A percentile compares a stretch with the other conserved stretches of the same genome.
These are phyloP conservation scores for Eira barbara DNA, from an alignment of 2,113 vertebrate genomes.

Conservation along the genomic window DNA sequence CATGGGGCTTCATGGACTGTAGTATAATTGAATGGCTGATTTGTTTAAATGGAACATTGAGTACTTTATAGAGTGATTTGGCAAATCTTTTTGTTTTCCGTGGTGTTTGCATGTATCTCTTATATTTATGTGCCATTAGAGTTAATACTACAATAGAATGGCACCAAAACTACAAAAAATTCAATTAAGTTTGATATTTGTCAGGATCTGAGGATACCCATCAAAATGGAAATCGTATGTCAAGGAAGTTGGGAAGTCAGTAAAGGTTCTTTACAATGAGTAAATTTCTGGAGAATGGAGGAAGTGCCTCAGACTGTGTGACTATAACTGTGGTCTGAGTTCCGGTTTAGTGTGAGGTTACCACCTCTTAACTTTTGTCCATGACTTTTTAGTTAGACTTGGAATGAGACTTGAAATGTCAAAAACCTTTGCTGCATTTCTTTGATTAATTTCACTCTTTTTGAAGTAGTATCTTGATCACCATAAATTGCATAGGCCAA, in stretches of 20 bases:
- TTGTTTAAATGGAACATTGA: constrained; percentile 49
- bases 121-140: neutral
- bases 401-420: constrained; percentile 3
- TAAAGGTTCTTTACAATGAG: neutral
- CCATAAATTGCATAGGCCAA: neutral
- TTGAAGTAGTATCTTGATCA: neutral
- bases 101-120: constrained; percentile 19
- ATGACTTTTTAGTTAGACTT: constrained; percentile 42
- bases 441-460: constrained; percentile 33
- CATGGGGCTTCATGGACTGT: neutral
- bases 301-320: neutral
- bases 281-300: constrained; percentile 14
- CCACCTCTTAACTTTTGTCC: neutral
- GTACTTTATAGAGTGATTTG: constrained; percentile 36
- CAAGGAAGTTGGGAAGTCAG: neutral
- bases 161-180: constrained; percentile 32
- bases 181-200: neutral
- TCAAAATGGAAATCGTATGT: constrained; percentile 32
- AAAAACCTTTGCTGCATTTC: constrained; percentile 43
- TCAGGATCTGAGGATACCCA: neutral
- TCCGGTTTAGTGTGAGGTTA: neutral
- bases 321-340: constrained; percentile 1
- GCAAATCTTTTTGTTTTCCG: constrained; percentile 37
- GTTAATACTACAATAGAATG: neutral
- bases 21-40: constrained; percentile 38